Evolutionary conservation across 2,113 vertebrate genomes (phyloP).

Genomic region (Nerophis lumbriciformis): DNA sequence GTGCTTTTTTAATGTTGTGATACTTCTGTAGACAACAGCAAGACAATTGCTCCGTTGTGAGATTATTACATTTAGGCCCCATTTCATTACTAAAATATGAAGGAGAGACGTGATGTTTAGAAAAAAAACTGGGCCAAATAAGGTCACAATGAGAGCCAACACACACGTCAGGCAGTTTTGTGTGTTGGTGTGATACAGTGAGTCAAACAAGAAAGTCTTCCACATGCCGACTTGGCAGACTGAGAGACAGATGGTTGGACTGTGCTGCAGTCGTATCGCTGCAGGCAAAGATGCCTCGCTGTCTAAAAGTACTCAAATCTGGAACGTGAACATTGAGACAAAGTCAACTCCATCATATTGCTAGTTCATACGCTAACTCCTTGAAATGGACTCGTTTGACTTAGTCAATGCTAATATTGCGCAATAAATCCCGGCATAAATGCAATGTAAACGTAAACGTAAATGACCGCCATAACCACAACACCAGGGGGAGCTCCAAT

Average conservation of each 20-base stretch:
- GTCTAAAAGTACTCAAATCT: constrained; percentile 4
- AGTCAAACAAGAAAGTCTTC: constrained; percentile 9
- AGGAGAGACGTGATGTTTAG: neutral
- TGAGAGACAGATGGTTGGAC: constrained; percentile 47
- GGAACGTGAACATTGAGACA: neutral
- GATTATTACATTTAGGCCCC: too few relatives aligned
- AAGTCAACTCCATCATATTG: neutral
- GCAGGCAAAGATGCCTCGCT: constrained; percentile 13
- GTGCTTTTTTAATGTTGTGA: too few relatives aligned
- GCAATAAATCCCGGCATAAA: neutral
- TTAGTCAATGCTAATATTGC: neutral
- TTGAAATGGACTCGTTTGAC: neutral
- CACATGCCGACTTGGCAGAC: constrained; percentile 33
- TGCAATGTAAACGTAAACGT: too few relatives aligned
- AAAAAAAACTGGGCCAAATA: constrained; percentile 3
- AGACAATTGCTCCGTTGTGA: too few relatives aligned
- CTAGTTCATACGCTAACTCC: neutral
- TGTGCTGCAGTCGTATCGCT: constrained; percentile 21
- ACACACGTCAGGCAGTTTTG: constrained; percentile 1
- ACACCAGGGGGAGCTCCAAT: too few relatives aligned
- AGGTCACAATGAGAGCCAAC: constrained; percentile 17
- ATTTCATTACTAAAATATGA: neutral
- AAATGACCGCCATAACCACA: too few relatives aligned
- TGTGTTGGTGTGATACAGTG: constrained; percentile 6
- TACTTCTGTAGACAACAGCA: too few relatives aligned